phyloP scores from a whole-genome alignment of 2,888 invertebrate species.

The Trichopoda pennipes region DNA sequence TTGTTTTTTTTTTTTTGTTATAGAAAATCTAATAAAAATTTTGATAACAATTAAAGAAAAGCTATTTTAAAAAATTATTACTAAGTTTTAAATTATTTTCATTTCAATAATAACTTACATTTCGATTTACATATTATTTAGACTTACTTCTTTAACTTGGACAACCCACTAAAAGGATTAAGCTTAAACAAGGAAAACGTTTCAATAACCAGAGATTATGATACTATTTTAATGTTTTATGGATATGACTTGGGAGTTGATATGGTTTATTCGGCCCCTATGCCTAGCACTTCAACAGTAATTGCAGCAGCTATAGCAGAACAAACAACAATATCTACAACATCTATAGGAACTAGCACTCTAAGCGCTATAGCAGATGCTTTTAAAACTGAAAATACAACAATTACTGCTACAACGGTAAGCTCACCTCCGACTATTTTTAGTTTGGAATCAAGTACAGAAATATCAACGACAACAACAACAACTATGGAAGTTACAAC shows the following conservation, averaged over 20 bases:
- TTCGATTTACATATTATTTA: slow-evolving; percentile 72
- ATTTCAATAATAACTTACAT: no score
- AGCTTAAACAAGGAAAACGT: slow-evolving; percentile 90
- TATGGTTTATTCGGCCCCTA: slow-evolving; percentile 74
- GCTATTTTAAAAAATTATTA: no score
- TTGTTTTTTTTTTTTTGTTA: no score
- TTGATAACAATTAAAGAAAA: no score
- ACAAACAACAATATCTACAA: background rate
- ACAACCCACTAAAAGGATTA: slow-evolving; percentile 90
- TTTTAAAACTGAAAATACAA: slow-evolving; percentile 5
- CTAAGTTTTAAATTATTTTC: no score
- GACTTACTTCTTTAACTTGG: slow-evolving; percentile 92
- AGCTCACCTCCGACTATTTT: background rate
- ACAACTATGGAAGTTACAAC: slow-evolving; percentile 56
- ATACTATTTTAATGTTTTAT: slow-evolving; percentile 88
- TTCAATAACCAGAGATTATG: slow-evolving; percentile 87
- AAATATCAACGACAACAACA: slow-evolving; percentile 51
- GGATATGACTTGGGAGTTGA: slow-evolving; percentile 87
- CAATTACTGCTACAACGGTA: slow-evolving; percentile 15
- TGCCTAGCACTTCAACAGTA: slow-evolving; percentile 50
- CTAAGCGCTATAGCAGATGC: background rate
- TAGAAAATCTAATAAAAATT: no score
- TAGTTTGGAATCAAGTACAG: slow-evolving; percentile 55
- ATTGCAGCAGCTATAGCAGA: background rate
- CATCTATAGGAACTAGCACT: background rate